These are phyloP conservation scores for Carettochelys insculpta DNA, from an alignment of 2,113 vertebrate species.

Conservation along the genomic window DNA sequence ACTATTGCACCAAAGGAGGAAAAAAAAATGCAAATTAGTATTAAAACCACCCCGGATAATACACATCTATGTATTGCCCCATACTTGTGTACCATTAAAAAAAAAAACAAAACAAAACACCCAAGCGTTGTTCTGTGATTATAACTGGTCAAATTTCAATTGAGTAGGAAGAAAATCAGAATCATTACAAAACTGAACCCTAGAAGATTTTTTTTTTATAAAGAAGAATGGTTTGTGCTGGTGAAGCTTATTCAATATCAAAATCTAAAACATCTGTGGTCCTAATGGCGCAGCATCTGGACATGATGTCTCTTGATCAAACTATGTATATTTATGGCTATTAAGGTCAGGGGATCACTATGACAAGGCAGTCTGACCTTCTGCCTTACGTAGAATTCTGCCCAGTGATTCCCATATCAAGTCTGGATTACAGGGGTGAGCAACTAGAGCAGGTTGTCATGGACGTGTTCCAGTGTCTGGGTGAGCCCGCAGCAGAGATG, in stretches of 20 bases:
- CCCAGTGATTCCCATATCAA: background rate
- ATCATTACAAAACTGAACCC: background rate
- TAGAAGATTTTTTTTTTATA: background rate
- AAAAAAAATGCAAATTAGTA: background rate
- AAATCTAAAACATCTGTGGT: background rate
- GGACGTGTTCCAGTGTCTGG: background rate
- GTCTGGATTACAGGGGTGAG: rapidly evolving
- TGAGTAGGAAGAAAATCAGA: background rate
- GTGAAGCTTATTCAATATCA: background rate
- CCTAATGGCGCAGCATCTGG: rapidly evolving
- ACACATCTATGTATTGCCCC: rapidly evolving
- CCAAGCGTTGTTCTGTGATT: background rate
- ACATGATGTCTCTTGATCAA: background rate
- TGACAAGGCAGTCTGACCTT: rapidly evolving
- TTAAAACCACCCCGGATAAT: background rate
- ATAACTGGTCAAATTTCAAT: background rate
- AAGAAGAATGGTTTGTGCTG: background rate
- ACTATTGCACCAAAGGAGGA: rapidly evolving
- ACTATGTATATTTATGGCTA: background rate
- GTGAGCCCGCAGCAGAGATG: rapidly evolving
- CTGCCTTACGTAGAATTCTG: background rate
- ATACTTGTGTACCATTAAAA: background rate
- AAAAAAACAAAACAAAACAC: too few species aligned
- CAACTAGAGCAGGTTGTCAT: rapidly evolving
- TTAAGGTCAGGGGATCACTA: background rate